Conservation (phyloP, 2,888 invertebrate genomes). For the Biston stratarius region DNA sequence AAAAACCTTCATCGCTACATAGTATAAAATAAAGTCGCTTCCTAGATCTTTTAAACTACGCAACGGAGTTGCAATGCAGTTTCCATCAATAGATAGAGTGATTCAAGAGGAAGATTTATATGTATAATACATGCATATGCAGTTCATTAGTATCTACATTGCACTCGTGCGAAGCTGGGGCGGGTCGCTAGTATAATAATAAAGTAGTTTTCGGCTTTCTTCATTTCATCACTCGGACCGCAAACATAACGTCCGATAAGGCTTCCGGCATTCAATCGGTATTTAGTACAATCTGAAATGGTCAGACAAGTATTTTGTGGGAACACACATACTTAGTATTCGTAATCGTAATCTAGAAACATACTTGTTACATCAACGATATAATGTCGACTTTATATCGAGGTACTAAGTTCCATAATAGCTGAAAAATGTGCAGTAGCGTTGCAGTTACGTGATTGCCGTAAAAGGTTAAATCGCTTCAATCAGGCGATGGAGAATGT, state of each 20-base stretch:
- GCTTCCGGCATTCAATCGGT: constrained; percentile 39
- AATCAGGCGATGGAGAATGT: constrained; percentile 33
- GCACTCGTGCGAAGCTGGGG: no score
- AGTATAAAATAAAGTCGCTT: no score
- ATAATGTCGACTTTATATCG: constrained; percentile 7
- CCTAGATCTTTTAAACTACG: no score
- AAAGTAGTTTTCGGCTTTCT: background rate
- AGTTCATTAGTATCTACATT: no score
- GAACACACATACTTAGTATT: constrained; percentile 19
- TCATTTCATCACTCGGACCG: constrained; percentile 8
- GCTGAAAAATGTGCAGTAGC: background rate
- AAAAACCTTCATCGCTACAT: no score
- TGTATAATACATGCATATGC: no score
- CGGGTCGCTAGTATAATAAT: no score
- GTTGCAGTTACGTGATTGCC: constrained; percentile 31
- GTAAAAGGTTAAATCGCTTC: constrained; percentile 38
- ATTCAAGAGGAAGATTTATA: no score
- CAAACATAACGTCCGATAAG: constrained; percentile 11
- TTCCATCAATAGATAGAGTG: no score
- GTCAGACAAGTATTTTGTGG: constrained; percentile 39
- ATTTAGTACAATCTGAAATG: constrained; percentile 40
- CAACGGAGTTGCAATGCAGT: no score
- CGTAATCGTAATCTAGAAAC: constrained; percentile 14
- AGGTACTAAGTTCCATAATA: constrained; percentile 16
- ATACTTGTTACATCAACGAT: constrained; percentile 8